These are phyloP conservation scores for Drosophila tani DNA, from an alignment of 1,140 invertebrate genomes.

Conservation along the genomic window DNA sequence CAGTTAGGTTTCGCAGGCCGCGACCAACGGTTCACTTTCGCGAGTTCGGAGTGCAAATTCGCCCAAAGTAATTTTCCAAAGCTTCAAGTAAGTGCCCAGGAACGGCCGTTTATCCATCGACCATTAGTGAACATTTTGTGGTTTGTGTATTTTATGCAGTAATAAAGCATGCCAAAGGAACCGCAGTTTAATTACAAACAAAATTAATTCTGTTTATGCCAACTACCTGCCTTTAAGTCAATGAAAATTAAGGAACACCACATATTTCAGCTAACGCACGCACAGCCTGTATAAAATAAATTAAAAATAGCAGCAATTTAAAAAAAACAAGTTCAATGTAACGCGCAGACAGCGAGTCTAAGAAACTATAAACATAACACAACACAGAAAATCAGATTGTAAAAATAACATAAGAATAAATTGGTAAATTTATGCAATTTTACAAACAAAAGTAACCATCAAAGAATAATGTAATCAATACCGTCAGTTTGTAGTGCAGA, in stretches of 20 bases:
- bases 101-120: conserved; percentile 1
- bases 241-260: conserved; percentile 15
- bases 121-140: conserved; percentile 16
- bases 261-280: conserved; percentile 3
- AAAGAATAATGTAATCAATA: neutral
- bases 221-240: conserved; percentile 15
- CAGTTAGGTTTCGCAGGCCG: conserved; percentile 69
- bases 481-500: neutral
- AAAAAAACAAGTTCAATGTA: conserved; percentile 22
- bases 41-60: conserved; percentile 20
- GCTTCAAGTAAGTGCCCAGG: conserved; percentile 51
- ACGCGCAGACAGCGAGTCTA: neutral
- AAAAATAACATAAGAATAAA: conserved; percentile 13
- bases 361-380: conserved; percentile 17
- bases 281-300: conserved; percentile 21
- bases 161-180: conserved; percentile 18
- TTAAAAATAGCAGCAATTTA: conserved; percentile 16
- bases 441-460: neutral
- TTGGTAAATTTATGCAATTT: no score
- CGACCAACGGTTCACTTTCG: conserved; percentile 60
- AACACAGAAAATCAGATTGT: conserved; percentile 4
- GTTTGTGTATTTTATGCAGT: conserved; percentile 7
- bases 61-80: neutral
- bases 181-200: conserved; percentile 48
- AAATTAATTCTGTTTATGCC: conserved; percentile 41